Evolutionary conservation across 2,113 vertebrate genomes (phyloP).

Genomic region (Podarcis muralis): DNA sequence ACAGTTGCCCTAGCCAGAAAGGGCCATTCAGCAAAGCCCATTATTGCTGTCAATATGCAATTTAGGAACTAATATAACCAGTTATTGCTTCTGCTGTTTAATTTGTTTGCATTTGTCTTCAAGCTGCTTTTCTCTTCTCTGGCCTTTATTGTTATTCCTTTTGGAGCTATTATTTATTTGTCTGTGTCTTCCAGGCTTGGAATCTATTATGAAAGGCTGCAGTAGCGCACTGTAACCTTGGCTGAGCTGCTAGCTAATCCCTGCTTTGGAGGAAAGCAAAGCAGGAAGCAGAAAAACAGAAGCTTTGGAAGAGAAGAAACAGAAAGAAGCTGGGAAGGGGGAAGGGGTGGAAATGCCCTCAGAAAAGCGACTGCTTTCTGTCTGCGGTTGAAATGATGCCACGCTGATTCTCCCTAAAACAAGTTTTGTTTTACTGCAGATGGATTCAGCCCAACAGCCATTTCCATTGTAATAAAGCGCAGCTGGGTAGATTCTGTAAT

Average conservation of each 20-base stretch:
- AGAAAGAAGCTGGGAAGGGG: background rate
- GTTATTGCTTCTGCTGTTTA: slow-evolving; percentile 18
- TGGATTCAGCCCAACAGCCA: background rate
- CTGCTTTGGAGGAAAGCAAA: background rate
- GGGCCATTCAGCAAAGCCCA: background rate
- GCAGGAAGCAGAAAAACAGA: background rate
- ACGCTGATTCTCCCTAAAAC: background rate
- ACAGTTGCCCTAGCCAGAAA: slow-evolving; percentile 11
- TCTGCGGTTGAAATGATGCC: background rate
- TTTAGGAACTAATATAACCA: slow-evolving; percentile 1
- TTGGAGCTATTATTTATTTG: background rate
- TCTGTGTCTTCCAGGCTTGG: background rate
- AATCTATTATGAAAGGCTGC: background rate
- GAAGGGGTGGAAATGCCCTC: no score
- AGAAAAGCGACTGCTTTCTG: background rate
- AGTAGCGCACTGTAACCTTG: background rate
- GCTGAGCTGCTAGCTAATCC: background rate
- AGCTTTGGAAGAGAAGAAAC: background rate
- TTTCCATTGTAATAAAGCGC: background rate
- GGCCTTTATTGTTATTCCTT: background rate
- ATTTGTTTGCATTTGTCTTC: background rate
- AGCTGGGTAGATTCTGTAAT: background rate
- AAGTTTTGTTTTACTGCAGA: background rate
- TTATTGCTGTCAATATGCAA: slow-evolving; percentile 22
- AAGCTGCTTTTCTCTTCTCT: background rate